Base-by-base conservation (phyloP, 2,888 invertebrate genomes). In the Hyles lineata region DNA sequence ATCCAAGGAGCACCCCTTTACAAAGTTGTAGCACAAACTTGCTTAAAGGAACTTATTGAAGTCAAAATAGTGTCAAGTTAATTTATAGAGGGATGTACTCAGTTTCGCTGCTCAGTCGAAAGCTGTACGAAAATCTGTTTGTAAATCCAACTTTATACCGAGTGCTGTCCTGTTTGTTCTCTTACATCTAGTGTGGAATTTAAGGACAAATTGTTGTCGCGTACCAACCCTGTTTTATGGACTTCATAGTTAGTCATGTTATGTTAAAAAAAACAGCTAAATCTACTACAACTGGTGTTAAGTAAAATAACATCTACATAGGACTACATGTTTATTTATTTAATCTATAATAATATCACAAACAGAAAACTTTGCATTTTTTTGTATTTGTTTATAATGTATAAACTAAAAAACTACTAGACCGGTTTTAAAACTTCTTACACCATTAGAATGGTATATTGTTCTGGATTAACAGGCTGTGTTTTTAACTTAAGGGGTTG, bases 1-100 rank as follows among this genome's bases (percentile, higher is more conserved):
- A 63, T 67, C 23, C 50, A 21, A 17, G 2, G 67, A 50, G 15
- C 63, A 67, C 23, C 67, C 15, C 67, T 25, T 50, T 67, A 67
- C 23, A 67, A 67, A 67, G 50, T 67, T 50, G 50, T 23, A 50
- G 50, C 67, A 43, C 50, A 67, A 67, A 50, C 50, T 23, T 43
- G 43, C 50, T 50, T 67, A 50, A 67, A 23, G 6, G 23, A 67
- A 67, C 67, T 67, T 50, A 67, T 67, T 50, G 50, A 17, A 67
- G 67, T 67, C 67, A 67, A 67, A 67, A 67, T 50, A 67, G 67
- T 67, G 67, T 67, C 67, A 67, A 67, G 67, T 67, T 67, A 67
- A 67, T 67, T 50, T 67, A 67, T 25, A 67, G 67, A 50, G 17
- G 17, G 67, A 15, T 67, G 23, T 67, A 7, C 17, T 63, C 15